Base-by-base conservation (phyloP, 2,797 vertebrate species). In the Arrhamphus sclerolepis region DNA sequence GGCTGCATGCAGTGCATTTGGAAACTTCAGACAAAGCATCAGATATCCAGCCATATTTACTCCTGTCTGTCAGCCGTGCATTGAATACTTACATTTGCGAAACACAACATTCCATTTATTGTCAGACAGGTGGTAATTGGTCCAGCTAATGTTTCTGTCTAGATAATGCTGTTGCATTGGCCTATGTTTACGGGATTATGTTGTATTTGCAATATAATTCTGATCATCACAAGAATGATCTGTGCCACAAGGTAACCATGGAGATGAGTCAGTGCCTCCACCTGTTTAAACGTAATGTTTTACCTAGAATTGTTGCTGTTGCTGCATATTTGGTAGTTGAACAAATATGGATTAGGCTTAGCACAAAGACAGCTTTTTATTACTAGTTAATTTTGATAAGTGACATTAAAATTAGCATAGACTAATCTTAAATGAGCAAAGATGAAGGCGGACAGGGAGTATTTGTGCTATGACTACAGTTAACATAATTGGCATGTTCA, bases 381-480 rank as follows among this genome's bases (percentile, higher is more conserved):
- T 50, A 17, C 41, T 21, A 3, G 3, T 38, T 28, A 20, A 6
- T 65, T 34, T 39, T 55, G 28, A 47, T 3, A 5, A 58, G 49
- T 40, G 47, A 56, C 24, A 22, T 31, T 16, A 1, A 56, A 76
- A 66, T 81, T 39, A 63, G 56, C 58, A 29, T 52, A 3, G 7
- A 16, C 44, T 62, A 52, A 64, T 67, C 75, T 78, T 56, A 65
- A 54, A 70, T 50, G 75, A 73, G 56, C 51, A 77, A 77, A n/a
- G n/a, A 83, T 59, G 61, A 21, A 43, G 2, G 20, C 57, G 56
- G 77, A 81, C 67, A 77, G 75, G 74, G 58, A 71, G 46, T 88
- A 85, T 88, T 86, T 81, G 62, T 70, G 66, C 63, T 46, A 56
- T 34, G 66, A 68, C 71, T 83, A 52, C 85, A 82, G 75, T 80